phyloP scores from a whole-genome alignment of 1,140 invertebrate genomes.

The Drosophila teissieri region DNA sequence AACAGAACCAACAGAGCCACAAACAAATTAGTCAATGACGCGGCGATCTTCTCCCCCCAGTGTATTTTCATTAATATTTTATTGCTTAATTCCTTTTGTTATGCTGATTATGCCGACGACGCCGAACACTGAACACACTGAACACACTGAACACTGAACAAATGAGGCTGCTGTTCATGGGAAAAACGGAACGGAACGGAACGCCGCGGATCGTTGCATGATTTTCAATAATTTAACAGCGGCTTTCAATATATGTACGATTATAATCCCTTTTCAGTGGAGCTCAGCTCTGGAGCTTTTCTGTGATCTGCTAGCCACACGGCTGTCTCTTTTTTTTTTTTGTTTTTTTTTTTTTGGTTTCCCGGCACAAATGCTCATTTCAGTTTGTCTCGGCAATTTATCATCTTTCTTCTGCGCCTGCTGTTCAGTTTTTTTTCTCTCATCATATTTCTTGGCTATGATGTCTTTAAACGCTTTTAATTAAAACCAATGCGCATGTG shows the following conservation, averaged over 20 bases:
- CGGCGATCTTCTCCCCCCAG: constrained; percentile 57
- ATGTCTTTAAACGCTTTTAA: constrained; percentile 81
- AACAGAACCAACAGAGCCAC: constrained; percentile 25
- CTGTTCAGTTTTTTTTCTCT: background rate
- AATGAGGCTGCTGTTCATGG: constrained; percentile 69
- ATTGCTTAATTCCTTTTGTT: constrained; percentile 85
- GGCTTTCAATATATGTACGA: constrained; percentile 39
- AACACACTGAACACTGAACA: constrained; percentile 19
- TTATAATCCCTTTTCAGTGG: constrained; percentile 16
- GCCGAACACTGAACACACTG: background rate
- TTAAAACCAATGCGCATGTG: constrained; percentile 84
- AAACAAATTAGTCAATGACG: constrained; percentile 84
- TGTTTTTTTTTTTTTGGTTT: no score
- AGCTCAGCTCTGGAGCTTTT: constrained; percentile 4
- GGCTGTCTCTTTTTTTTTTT: constrained; percentile 46
- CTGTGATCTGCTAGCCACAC: constrained; percentile 42
- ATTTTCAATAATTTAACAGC: constrained; percentile 81
- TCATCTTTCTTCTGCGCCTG: constrained; percentile 58
- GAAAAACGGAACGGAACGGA: constrained; percentile 44
- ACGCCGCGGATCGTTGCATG: constrained; percentile 60
- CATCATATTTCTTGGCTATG: constrained; percentile 18
- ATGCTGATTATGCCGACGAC: constrained; percentile 83
- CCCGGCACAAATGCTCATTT: constrained; percentile 72
- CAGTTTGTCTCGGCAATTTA: constrained; percentile 82
- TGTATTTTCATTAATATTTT: constrained; percentile 82